These are phyloP conservation scores for Zygaena filipendulae DNA, from an alignment of 2,888 invertebrate genomes.

Conservation along the genomic window DNA sequence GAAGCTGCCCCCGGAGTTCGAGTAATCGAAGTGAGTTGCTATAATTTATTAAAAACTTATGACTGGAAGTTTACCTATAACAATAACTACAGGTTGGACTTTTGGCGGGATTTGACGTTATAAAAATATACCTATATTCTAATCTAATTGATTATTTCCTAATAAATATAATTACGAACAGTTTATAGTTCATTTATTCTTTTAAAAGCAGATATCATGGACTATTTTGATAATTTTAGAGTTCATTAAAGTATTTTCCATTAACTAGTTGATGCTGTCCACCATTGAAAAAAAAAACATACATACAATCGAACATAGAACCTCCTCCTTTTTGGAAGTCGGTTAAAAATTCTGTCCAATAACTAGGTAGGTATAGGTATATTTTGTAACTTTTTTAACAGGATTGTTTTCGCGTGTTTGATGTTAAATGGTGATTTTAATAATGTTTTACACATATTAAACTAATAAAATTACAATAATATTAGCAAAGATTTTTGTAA, in stretches of 20 bases:
- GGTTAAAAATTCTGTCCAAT: background rate
- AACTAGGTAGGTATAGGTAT: too few relatives aligned
- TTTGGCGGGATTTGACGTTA: too few relatives aligned
- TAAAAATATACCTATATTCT: too few relatives aligned
- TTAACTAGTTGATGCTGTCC: background rate
- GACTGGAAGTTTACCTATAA: too few relatives aligned
- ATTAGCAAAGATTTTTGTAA: background rate
- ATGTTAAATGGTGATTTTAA: background rate
- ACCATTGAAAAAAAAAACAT: too few relatives aligned
- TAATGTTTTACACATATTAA: background rate
- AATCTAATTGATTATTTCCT: background rate
- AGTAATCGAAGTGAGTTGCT: too few relatives aligned
- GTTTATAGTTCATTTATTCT: background rate
- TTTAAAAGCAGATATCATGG: background rate
- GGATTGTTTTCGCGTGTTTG: background rate
- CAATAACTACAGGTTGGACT: too few relatives aligned
- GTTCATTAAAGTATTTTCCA: background rate
- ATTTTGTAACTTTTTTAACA: background rate
- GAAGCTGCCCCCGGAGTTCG: too few relatives aligned
- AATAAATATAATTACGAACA: background rate
- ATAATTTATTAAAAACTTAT: too few relatives aligned
- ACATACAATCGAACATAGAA: too few relatives aligned
- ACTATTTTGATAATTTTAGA: background rate
- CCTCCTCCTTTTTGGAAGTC: too few relatives aligned
- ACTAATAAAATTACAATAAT: background rate